phyloP scores from a whole-genome alignment of 2,113 vertebrate species.

The Sebastes fasciatus region DNA sequence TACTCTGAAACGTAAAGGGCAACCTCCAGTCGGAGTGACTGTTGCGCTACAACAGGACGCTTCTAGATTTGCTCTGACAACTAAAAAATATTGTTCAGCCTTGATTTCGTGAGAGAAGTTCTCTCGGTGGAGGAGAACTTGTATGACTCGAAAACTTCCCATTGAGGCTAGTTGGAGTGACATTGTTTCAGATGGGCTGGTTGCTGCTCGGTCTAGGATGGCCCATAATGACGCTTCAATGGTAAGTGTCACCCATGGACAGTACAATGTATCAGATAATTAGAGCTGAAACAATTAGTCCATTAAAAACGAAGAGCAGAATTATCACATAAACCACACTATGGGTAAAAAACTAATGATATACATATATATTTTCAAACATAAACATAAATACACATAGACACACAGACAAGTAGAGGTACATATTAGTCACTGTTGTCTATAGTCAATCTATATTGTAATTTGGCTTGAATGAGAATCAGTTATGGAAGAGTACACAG shows the following conservation, averaged over 20 bases:
- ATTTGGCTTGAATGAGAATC: too few species aligned
- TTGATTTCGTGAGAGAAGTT: conserved; percentile 25
- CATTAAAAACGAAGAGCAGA: too few species aligned
- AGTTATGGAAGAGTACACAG: too few species aligned
- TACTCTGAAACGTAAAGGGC: conserved; percentile 30
- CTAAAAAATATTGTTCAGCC: background rate
- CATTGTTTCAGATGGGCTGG: background rate
- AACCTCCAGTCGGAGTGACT: conserved; percentile 26
- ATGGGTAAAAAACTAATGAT: too few species aligned
- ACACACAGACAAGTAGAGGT: too few species aligned
- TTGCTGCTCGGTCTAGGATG: background rate
- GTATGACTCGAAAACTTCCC: conserved; percentile 7
- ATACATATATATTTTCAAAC: too few species aligned
- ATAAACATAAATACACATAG: too few species aligned
- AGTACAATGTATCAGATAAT: background rate
- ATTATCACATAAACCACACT: too few species aligned
- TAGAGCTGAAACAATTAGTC: too few species aligned
- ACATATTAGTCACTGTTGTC: too few species aligned
- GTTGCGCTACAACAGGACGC: conserved; percentile 13
- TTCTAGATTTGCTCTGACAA: conserved; percentile 40
- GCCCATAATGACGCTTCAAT: background rate
- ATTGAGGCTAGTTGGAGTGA: background rate
- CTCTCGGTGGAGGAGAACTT: background rate
- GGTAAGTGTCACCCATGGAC: background rate
- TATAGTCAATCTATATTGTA: too few species aligned